Base-by-base conservation (phyloP, 2,797 vertebrate genomes). In the Ctenochaetus hawaiiensis region DNA sequence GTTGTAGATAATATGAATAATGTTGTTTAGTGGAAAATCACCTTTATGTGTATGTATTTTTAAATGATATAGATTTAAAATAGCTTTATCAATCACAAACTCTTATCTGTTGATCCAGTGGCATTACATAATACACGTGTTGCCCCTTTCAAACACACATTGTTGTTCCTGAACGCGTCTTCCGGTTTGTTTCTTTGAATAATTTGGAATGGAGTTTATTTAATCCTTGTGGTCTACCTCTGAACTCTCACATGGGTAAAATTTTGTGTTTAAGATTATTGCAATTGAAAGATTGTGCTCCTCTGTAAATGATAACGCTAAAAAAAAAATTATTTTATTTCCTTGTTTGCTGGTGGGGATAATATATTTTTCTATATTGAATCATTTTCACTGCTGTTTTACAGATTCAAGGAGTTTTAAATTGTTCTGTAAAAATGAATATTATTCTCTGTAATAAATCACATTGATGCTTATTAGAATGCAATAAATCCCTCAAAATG, bases 401-500 rank as follows among this genome's bases (percentile, higher is more conserved):
- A 85, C 64, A 80, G 88, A 91, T 91, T 90, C 76, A 52, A 85
- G 43, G 80, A 92, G 87, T 88, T 82, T 82, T 86, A 72, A 82
- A 87, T 80, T 86, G 45, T 76, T 85, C 47, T 81, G 75, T 86
- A 84, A 87, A 86, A 69, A 81, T 54, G 14, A 54, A 78, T 70
- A 43, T 65, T 23, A 67, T 48, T 78, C 65, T 48, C 77, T 93
- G 82, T 91, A 86, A 88, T 86, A 88, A 93, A 93, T 94, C 92
- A 93, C 90, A 94, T 94, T 94, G 91, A 93, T 93, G 90, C 88
- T 83, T 87, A 75, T 81, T 89, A 86, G 82, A 87, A 80, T 84
- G 73, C 69, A 94, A 94, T 94, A 92, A 93, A 94, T 92, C 80
- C 92, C 91, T 93, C 92, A 91, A 92, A 92, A 87, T 93, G 91